phyloP scores from a whole-genome alignment of 2,797 vertebrate species.

The Sandelia bainsii region DNA sequence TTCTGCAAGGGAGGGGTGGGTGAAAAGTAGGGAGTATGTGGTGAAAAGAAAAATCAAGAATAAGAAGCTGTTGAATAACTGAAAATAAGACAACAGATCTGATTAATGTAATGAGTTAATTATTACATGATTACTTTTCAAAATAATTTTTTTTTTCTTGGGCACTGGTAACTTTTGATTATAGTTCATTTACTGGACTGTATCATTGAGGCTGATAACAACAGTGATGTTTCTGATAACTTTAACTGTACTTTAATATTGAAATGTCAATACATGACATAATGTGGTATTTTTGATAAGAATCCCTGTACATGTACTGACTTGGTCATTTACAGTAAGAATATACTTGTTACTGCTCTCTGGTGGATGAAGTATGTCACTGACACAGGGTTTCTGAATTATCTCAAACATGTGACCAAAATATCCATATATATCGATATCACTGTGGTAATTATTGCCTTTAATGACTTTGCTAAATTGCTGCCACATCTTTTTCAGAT shows the following conservation, averaged over 20 bases:
- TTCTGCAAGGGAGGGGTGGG: conserved; percentile 85
- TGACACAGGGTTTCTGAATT: not conserved
- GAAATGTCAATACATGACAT: not conserved
- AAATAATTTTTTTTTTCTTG: not conserved
- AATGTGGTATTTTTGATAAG: not conserved
- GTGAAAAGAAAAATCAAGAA: not conserved
- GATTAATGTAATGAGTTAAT: not conserved
- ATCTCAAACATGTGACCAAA: not conserved
- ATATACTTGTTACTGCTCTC: not conserved
- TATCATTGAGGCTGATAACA: not conserved
- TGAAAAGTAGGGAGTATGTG: not conserved
- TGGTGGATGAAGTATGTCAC: not conserved
- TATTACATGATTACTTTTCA: not conserved
- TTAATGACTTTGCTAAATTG: not conserved
- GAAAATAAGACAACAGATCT: not conserved
- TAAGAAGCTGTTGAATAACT: not conserved
- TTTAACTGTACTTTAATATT: not conserved
- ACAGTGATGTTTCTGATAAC: not conserved
- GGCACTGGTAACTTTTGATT: not conserved
- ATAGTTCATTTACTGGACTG: not conserved
- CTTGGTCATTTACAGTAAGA: not conserved
- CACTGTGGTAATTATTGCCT: not conserved
- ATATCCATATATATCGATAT: not conserved
- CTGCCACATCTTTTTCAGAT: not conserved
- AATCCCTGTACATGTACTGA: not conserved